These are phyloP conservation scores for Notothenia rossii DNA, from an alignment of 2,113 vertebrate genomes.

Conservation along the genomic window DNA sequence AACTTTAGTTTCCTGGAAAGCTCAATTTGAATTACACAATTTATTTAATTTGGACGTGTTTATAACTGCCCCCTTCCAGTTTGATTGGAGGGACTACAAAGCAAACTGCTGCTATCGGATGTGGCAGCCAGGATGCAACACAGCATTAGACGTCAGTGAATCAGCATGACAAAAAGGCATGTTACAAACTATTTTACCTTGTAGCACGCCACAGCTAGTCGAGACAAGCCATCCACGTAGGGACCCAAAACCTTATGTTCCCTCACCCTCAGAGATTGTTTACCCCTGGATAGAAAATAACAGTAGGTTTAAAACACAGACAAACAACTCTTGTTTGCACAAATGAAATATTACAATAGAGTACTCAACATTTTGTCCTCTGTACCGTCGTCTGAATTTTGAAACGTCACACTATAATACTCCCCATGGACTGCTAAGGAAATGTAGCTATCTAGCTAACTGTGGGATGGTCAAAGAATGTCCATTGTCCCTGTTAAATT, in stretches of 20 bases:
- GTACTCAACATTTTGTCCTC: too few relatives aligned
- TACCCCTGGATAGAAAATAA: slow-evolving; percentile 84
- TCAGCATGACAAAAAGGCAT: background rate
- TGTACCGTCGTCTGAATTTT: too few relatives aligned
- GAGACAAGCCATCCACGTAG: slow-evolving; percentile 96
- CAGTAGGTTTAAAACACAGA: slow-evolving; percentile 16
- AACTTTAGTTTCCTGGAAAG: background rate
- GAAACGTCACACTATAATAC: too few relatives aligned
- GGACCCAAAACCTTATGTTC: slow-evolving; percentile 97
- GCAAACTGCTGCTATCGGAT: background rate
- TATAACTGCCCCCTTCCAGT: background rate
- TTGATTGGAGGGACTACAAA: background rate
- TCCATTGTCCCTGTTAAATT: too few relatives aligned
- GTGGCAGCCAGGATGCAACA: background rate
- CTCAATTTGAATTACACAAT: background rate
- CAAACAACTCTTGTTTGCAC: background rate
- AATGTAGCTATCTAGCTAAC: too few relatives aligned
- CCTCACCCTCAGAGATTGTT: slow-evolving; percentile 93
- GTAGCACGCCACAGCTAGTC: slow-evolving; percentile 94
- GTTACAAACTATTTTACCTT: slow-evolving; percentile 86
- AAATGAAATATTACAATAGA: too few relatives aligned
- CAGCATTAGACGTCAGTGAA: background rate
- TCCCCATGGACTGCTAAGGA: too few relatives aligned
- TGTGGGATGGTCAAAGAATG: too few relatives aligned
- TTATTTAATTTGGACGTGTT: background rate